Evolutionary conservation across 2,113 vertebrate species (phyloP), one percentile per base, ranked within the genome.

Genomic region (Bucco capensis): DNA sequence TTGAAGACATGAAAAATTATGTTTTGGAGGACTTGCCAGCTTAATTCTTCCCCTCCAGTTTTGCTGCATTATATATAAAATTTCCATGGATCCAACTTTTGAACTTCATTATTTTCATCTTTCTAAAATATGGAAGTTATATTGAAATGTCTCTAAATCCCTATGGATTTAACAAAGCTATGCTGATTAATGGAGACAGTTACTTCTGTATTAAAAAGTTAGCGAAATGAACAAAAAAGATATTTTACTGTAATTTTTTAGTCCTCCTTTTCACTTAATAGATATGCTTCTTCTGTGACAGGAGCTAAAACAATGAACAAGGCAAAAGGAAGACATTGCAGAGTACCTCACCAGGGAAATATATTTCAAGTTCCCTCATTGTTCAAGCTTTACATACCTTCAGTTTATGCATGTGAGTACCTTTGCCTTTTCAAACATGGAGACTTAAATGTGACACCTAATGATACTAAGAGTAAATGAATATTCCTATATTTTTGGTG

Each of bases 161-260:
- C 60, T 0, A 31, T 42, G 81, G 83, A 84, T 94, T 92, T 96
- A 76, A 76, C 44, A 74, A 65, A 94, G 38, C 53, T 90, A 66
- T 31, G n/a, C 40, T 92, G 82, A 92, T 85, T 83, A 92, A 86
- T 84, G 62, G 50, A 81, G 89, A 86, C 71, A 89, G 89, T 84
- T 91, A 82, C 15, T 56, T 40, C 66, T 91, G 50, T 84, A 69
- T 87, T 91, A 73, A 79, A 89, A 61, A 75, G 54, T 65, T 85
- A 77, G 46, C 87, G 54, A 89, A 91, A 89, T 31, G 7, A 84
- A 79, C 18, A 62, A 50, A 67, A 88, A 78, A 27, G 6, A 78
- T 24, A 74, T 69, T 87, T 83, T 57, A n/a, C n/a, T 79, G 74
- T 28, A 71, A 12, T 56, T 51, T 86, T 92, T 88, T 37, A 56